Percentiles rank a stretch among this genome's conserved stretches.
Evolutionary conservation across 1,140 invertebrate species (phyloP).

Genomic region (Drosophila pruinosa): DNA sequence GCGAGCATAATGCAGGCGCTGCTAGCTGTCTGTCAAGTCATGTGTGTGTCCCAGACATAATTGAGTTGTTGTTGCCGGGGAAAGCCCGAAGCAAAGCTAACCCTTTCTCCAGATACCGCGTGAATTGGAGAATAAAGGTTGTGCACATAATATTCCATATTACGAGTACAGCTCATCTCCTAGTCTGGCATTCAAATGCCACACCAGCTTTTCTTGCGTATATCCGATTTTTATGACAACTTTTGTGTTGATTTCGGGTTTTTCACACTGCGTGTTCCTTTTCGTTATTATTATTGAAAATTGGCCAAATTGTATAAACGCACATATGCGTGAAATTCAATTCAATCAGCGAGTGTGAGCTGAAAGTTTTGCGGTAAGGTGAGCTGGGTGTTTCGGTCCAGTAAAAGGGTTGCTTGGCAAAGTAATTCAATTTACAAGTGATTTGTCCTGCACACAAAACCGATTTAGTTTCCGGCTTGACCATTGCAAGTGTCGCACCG

Average conservation of each 20-base stretch:
- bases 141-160: too few relatives aligned
- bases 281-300: constrained; percentile 72
- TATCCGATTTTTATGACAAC: constrained; percentile 64
- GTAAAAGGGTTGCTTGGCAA: constrained; percentile 67
- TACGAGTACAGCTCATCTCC: constrained; percentile 30
- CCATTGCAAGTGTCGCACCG: constrained; percentile 40
- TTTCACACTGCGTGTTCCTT: constrained; percentile 57
- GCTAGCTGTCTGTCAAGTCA: constrained; percentile 70
- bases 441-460: constrained; percentile 75
- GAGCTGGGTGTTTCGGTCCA: neutral
- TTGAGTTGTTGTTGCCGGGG: constrained; percentile 72
- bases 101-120: constrained; percentile 17
- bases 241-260: constrained; percentile 61
- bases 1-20: constrained; percentile 58
- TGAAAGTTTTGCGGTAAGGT: neutral
- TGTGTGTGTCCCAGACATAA: constrained; percentile 72
- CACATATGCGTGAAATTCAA: constrained; percentile 82
- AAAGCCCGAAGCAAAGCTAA: constrained; percentile 16
- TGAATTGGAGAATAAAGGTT: too few relatives aligned
- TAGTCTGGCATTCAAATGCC: neutral
- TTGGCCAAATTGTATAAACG: constrained; percentile 81
- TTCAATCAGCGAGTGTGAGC: constrained; percentile 48
- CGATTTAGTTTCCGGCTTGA: constrained; percentile 71
- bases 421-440: constrained; percentile 82
- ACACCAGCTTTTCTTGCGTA: constrained; percentile 8